Evolutionary conservation across 2,888 invertebrate genomes (phyloP).

Genomic region (Orthonevra nobilis): DNA sequence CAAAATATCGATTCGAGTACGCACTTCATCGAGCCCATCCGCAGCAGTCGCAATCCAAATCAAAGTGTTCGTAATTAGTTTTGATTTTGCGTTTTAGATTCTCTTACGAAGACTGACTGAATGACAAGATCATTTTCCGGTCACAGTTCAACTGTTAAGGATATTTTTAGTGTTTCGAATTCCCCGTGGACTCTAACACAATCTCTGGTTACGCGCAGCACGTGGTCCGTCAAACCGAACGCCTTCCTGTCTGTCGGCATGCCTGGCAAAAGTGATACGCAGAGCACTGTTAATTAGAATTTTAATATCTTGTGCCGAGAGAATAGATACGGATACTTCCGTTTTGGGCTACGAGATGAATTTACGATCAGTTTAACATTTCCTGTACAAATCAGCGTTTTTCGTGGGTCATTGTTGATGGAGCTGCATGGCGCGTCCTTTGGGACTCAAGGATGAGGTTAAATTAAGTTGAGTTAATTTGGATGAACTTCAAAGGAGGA

Average conservation of each 20-base stretch:
- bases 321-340: constrained; percentile 68
- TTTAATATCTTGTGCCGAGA: constrained; percentile 46
- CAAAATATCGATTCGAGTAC: constrained; percentile 13
- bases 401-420: constrained; percentile 38
- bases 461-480: constrained; percentile 7
- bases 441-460: background rate
- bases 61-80: constrained; percentile 47
- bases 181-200: constrained; percentile 34
- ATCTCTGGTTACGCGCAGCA: constrained; percentile 25
- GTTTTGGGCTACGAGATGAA: constrained; percentile 10
- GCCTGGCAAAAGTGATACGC: constrained; percentile 32
- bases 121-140: constrained; percentile 38
- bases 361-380: constrained; percentile 50
- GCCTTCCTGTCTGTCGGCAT: constrained; percentile 60
- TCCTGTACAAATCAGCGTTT: constrained; percentile 53
- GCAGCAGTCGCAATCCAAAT: constrained; percentile 10
- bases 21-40: constrained; percentile 16
- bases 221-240: constrained; percentile 22
- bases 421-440: constrained; percentile 15
- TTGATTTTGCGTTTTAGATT: constrained; percentile 53
- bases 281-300: constrained; percentile 31
- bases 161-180: background rate
- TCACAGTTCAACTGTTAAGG: constrained; percentile 33
- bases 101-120: constrained; percentile 22
- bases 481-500: constrained; percentile 19